Percentiles rank a stretch among this genome's conserved stretches.
phyloP scores from a whole-genome alignment of 2,888 invertebrate species.

The Philereme vetulata region DNA sequence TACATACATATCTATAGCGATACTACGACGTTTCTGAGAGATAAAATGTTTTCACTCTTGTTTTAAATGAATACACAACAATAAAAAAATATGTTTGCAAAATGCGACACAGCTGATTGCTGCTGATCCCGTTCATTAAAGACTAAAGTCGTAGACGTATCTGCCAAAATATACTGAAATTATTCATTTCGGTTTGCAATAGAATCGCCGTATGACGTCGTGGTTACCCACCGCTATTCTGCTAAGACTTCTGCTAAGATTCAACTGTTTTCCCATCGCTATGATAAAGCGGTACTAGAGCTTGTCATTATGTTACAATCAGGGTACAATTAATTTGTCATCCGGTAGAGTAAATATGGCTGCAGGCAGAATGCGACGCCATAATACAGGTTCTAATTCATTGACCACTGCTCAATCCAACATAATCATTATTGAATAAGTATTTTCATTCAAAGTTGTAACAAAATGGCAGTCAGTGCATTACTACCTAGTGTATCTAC shows the following conservation, averaged over 20 bases:
- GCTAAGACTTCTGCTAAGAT: not conserved
- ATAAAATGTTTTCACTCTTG: too few relatives aligned
- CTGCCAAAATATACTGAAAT: too few relatives aligned
- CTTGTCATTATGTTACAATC: slow-evolving; percentile 72
- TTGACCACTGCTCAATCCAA: slow-evolving; percentile 31
- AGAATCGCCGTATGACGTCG: too few relatives aligned
- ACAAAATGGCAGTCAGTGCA: not conserved
- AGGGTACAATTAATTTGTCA: slow-evolving; percentile 71
- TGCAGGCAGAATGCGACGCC: slow-evolving; percentile 41
- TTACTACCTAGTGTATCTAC: not conserved
- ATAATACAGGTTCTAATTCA: slow-evolving; percentile 32
- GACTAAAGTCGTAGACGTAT: too few relatives aligned
- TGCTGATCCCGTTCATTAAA: too few relatives aligned
- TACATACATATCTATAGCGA: too few relatives aligned
- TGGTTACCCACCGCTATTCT: too few relatives aligned
- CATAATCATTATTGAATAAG: slow-evolving; percentile 27
- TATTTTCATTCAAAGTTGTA: slow-evolving; percentile 23
- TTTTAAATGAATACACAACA: too few relatives aligned
- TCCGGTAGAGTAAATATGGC: slow-evolving; percentile 60
- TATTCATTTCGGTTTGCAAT: too few relatives aligned
- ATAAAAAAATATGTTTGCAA: too few relatives aligned
- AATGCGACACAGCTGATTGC: too few relatives aligned
- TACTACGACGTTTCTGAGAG: too few relatives aligned
- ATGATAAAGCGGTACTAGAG: slow-evolving; percentile 40
- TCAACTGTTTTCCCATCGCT: slow-evolving; percentile 26